A percentile compares a stretch with the other conserved stretches of the same genome.
Conservation (phyloP, 2,797 vertebrate species). For the Alauda arvensis region DNA sequence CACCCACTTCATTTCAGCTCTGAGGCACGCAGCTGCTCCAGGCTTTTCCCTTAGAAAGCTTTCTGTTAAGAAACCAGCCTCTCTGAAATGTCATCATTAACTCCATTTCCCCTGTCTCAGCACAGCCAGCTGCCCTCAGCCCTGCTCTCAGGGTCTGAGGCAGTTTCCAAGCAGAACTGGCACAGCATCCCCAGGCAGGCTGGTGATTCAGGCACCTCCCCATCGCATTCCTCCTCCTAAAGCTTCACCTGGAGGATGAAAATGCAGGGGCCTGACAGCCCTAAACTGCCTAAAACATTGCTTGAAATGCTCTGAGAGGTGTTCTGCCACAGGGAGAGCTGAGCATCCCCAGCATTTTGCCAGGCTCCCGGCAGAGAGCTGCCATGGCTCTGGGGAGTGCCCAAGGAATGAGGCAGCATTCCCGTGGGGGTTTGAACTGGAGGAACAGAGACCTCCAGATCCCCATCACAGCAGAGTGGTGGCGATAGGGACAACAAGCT, state of each 20-base stretch:
- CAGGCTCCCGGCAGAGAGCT: background rate
- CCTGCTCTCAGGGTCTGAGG: background rate
- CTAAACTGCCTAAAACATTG: background rate
- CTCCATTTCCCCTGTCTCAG: conserved; percentile 2
- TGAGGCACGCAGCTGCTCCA: background rate
- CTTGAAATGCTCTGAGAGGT: background rate
- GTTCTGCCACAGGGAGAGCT: background rate
- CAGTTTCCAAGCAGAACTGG: background rate
- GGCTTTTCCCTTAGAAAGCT: background rate
- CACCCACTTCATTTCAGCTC: background rate
- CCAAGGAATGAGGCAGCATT: background rate
- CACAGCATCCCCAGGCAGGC: background rate
- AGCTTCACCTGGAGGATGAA: background rate
- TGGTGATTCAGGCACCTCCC: background rate
- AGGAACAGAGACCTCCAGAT: background rate
- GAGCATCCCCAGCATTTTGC: background rate
- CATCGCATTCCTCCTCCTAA: background rate
- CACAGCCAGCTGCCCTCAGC: background rate
- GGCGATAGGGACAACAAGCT: background rate
- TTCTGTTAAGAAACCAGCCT: background rate
- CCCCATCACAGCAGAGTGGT: accelerated
- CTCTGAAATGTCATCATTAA: conserved; percentile 2
- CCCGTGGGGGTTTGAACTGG: background rate
- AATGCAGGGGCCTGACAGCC: background rate
- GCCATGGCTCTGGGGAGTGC: background rate